Conservation (phyloP, 2,797 vertebrate species). For the Carduelis carduelis region DNA sequence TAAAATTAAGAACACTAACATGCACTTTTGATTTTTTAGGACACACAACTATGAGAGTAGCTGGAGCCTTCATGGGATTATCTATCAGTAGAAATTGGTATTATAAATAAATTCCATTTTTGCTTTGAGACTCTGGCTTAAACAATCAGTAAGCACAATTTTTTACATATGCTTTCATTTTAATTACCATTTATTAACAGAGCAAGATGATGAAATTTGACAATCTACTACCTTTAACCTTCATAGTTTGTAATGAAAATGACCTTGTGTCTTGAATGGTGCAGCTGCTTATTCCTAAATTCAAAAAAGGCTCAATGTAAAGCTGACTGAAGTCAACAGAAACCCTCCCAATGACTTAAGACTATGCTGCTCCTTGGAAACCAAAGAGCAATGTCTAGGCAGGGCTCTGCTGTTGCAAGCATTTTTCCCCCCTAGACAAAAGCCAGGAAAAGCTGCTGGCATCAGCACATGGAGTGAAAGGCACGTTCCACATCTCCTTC, state of each 20-base stretch:
- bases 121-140: not conserved
- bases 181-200: not conserved
- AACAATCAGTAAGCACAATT: not conserved
- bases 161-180: not conserved
- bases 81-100: not conserved
- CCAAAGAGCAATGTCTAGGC: not conserved
- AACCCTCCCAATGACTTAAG: not conserved
- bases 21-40: not conserved
- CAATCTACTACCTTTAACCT: not conserved
- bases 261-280: not conserved
- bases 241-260: not conserved
- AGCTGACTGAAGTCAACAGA: not conserved
- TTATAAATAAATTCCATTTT: not conserved
- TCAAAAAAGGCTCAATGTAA: not conserved
- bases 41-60: not conserved
- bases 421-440: not conserved
- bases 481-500: constrained; percentile 9
- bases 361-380: not conserved
- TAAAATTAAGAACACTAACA: not conserved
- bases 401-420: not conserved
- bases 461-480: not conserved
- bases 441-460: constrained; percentile 39
- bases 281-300: not conserved
- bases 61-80: not conserved
- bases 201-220: not conserved